Evolutionary conservation across 2,888 invertebrate species (phyloP).

Genomic region (Phyllotreta striolata): DNA sequence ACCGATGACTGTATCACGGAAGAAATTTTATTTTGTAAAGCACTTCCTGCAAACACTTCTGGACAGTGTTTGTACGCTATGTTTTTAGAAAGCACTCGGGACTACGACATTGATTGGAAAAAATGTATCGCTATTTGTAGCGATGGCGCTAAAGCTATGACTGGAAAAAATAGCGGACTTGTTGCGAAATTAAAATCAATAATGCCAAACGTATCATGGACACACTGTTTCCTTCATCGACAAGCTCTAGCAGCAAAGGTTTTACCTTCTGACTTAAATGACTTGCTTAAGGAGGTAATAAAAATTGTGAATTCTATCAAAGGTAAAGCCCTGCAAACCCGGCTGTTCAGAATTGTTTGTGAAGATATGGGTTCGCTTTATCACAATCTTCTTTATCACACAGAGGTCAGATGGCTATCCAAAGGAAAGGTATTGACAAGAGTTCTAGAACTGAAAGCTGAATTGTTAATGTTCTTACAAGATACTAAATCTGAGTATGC

Average conservation of each 20-base stretch:
- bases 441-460: conserved; percentile 5
- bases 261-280: not conserved
- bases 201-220: not conserved
- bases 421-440: not conserved
- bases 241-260: not conserved
- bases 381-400: not conserved
- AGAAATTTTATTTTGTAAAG: conserved; percentile 21
- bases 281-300: not conserved
- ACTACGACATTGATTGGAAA: conserved; percentile 32
- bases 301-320: not conserved
- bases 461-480: conserved; percentile 37
- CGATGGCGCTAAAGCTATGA: too few species aligned
- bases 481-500: conserved; percentile 42
- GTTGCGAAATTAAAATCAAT: not conserved
- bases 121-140: conserved; percentile 13
- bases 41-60: conserved; percentile 14
- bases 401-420: not conserved
- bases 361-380: not conserved
- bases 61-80: conserved; percentile 22
- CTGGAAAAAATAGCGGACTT: not conserved
- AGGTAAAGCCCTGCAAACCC: not conserved
- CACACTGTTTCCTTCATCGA: not conserved
- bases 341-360: too few species aligned
- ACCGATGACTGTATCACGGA: not conserved
- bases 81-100: conserved; percentile 26